phyloP scores from a whole-genome alignment of 2,888 invertebrate species.

The Eupithecia abbreviata region DNA sequence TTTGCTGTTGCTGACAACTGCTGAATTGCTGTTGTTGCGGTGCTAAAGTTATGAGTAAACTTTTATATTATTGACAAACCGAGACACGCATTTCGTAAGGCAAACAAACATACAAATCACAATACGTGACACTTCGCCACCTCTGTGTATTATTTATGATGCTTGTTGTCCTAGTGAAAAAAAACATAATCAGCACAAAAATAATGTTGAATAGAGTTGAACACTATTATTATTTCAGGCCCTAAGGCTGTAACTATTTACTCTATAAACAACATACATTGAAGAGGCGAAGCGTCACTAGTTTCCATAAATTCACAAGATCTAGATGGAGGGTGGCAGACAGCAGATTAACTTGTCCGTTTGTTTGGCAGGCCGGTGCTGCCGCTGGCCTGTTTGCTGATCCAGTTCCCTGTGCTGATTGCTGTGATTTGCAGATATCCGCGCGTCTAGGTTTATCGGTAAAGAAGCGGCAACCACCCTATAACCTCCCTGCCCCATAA shows the following conservation, averaged over 20 bases:
- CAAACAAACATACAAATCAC: slow-evolving; percentile 45
- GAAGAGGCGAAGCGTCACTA: slow-evolving; percentile 35
- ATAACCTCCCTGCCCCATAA: slow-evolving; percentile 65
- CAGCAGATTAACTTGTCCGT: slow-evolving; percentile 72
- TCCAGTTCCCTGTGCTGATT: slow-evolving; percentile 80
- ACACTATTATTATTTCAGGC: background rate
- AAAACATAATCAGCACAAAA: background rate
- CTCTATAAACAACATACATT: slow-evolving; percentile 7
- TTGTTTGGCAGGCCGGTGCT: slow-evolving; percentile 84
- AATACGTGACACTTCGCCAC: slow-evolving; percentile 31
- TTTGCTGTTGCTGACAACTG: slow-evolving; percentile 82
- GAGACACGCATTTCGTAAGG: slow-evolving; percentile 67
- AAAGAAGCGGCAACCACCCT: slow-evolving; percentile 48
- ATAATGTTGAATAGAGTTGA: background rate
- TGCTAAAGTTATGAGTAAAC: slow-evolving; percentile 82
- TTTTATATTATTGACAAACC: slow-evolving; percentile 79
- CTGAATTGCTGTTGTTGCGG: slow-evolving; percentile 82
- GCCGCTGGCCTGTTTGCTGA: slow-evolving; percentile 83
- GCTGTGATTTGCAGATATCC: slow-evolving; percentile 79
- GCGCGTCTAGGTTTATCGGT: slow-evolving; percentile 73
- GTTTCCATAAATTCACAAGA: slow-evolving; percentile 34
- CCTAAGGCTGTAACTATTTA: background rate
- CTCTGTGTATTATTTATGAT: slow-evolving; percentile 21
- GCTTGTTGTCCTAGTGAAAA: background rate
- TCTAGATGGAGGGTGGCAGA: slow-evolving; percentile 49